Conservation (phyloP, 2,797 vertebrate genomes). For the Mormyrops boulengeri region DNA sequence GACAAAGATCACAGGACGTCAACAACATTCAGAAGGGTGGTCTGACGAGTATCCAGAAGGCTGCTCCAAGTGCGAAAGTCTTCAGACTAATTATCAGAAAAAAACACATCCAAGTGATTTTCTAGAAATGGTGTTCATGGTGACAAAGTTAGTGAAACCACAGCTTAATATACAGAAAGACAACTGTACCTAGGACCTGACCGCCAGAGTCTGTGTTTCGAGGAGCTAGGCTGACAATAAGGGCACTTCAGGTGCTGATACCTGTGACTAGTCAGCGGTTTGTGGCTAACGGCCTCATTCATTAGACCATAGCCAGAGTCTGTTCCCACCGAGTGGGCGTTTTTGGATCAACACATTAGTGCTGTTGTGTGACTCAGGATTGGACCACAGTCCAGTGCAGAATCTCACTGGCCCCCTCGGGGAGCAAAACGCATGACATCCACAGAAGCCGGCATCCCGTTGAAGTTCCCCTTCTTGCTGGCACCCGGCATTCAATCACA, state of each 20-base stretch:
- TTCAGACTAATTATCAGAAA: neutral
- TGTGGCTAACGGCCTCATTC: neutral
- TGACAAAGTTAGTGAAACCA: neutral
- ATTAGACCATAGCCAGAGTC: neutral
- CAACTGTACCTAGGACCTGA: neutral
- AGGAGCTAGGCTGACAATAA: neutral
- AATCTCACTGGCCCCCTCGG: neutral
- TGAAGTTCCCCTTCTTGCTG: neutral
- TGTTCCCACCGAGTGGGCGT: neutral
- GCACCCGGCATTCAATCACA: neutral
- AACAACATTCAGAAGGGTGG: neutral
- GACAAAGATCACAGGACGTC: neutral
- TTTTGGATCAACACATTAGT: conserved; percentile 10
- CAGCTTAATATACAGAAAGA: neutral
- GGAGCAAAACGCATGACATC: neutral
- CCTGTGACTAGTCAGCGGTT: neutral
- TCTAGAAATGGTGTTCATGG: neutral
- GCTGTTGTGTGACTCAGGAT: conserved; percentile 8
- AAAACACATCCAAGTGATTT: neutral
- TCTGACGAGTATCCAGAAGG: neutral
- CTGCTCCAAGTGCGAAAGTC: neutral
- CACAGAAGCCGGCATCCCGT: neutral
- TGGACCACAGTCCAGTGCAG: neutral
- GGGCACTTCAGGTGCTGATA: neutral
- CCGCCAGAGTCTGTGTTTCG: neutral